These are phyloP conservation scores for Trididemnum nubilum DNA, from an alignment of 23 tunicate genomes.

Conservation along the genomic window DNA sequence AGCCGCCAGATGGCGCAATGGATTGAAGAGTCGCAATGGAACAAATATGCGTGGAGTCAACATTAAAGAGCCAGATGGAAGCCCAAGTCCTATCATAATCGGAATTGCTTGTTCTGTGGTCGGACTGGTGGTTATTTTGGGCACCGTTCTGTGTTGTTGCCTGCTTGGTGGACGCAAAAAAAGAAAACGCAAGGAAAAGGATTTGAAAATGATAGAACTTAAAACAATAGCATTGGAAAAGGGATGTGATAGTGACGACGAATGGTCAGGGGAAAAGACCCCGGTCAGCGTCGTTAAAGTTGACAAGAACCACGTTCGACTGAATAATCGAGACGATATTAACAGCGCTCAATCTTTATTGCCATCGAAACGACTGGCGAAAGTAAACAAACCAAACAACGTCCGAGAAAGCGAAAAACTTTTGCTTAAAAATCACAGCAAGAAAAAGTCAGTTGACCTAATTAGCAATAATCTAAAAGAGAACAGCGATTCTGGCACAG, in stretches of 20 bases:
- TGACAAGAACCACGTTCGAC: neutral
- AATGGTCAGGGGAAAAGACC: conserved; percentile 4
- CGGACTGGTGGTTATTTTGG: neutral
- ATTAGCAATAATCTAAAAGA: conserved; percentile 66
- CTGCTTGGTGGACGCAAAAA: conserved; percentile 13
- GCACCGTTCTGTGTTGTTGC: conserved; percentile 22
- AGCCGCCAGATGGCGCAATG: conserved; percentile 54
- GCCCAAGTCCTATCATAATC: conserved; percentile 15
- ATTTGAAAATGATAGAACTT: conserved; percentile 26
- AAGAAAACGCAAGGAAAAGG: conserved; percentile 23
- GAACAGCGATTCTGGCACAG: conserved; percentile 75
- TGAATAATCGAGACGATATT: conserved; percentile 1
- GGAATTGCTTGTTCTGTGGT: conserved; percentile 32
- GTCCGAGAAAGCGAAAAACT: conserved; percentile 13
- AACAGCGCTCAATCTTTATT: neutral
- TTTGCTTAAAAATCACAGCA: conserved; percentile 12
- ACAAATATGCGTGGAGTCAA: conserved; percentile 74
- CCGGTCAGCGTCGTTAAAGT: neutral
- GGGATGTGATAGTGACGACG: conserved; percentile 8
- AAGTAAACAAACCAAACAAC: neutral
- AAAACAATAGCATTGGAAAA: conserved; percentile 32
- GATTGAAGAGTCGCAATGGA: conserved; percentile 54
- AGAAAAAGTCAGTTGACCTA: conserved; percentile 28
- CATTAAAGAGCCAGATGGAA: conserved; percentile 41
- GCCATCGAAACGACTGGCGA: neutral